Percentiles rank a stretch among this genome's conserved stretches.
Conservation (phyloP, 2,113 vertebrate genomes). For the Pongo pygmaeus region DNA sequence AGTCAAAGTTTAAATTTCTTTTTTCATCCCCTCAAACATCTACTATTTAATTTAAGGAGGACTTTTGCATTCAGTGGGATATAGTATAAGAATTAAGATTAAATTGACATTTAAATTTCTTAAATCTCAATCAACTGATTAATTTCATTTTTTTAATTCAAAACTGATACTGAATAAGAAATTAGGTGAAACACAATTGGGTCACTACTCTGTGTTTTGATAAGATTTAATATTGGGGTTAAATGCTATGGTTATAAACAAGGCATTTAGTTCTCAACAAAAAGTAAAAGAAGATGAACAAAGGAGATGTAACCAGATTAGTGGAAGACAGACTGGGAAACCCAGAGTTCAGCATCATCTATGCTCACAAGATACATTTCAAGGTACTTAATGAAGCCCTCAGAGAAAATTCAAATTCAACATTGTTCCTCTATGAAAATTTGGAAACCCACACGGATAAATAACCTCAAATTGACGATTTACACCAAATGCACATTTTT, state of each 20-base stretch:
- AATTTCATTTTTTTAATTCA: conserved; percentile 26
- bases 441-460: not conserved
- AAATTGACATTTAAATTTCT: conserved; percentile 1
- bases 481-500: not conserved
- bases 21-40: not conserved
- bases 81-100: conserved; percentile 12
- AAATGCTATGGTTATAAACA: not conserved
- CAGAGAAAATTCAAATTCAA: not conserved
- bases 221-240: not conserved
- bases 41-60: not conserved
- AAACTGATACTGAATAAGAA: conserved; percentile 28
- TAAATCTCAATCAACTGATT: not conserved
- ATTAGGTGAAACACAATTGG: not conserved
- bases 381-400: not conserved
- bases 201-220: not conserved
- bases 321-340: not conserved
- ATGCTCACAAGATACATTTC: not conserved
- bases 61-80: not conserved
- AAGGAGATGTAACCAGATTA: not conserved
- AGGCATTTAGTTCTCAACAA: not conserved
- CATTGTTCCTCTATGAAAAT: not conserved
- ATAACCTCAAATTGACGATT: not conserved
- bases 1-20: conserved; percentile 11
- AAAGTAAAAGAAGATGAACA: not conserved
- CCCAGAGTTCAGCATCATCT: not conserved